A percentile compares a stretch with the other conserved stretches of the same genome.
Conservation (phyloP, 2,113 vertebrate species). For the Daboia siamensis region DNA sequence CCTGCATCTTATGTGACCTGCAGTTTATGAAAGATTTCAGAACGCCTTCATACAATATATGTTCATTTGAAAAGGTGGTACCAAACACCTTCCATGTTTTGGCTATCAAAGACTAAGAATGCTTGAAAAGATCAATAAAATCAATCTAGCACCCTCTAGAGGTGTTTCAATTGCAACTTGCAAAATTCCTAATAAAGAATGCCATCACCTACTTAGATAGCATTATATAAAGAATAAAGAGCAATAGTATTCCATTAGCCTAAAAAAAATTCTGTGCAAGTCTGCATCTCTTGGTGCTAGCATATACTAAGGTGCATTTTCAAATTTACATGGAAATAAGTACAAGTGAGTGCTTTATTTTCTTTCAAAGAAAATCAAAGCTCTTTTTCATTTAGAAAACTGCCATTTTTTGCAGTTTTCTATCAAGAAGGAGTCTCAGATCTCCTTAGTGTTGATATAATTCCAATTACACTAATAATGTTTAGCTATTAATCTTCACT, state of each 20-base stretch:
- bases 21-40: not conserved
- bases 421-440: not conserved
- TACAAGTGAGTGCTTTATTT: not conserved
- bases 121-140: not conserved
- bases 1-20: not conserved
- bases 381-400: not conserved
- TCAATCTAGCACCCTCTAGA: not conserved
- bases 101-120: not conserved
- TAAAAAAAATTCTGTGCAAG: not conserved
- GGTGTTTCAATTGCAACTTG: not conserved
- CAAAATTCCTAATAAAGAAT: not conserved
- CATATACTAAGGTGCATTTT: not conserved
- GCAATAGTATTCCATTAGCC: not conserved
- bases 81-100: not conserved
- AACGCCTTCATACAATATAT: not conserved
- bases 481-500: not conserved
- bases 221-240: not conserved
- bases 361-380: not conserved
- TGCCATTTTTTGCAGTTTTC: not conserved
- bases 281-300: not conserved
- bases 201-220: not conserved
- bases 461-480: not conserved
- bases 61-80: not conserved
- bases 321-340: not conserved
- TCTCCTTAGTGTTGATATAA: not conserved